Evolutionary conservation across 1,140 invertebrate genomes (phyloP).

Genomic region (Limonius californicus): DNA sequence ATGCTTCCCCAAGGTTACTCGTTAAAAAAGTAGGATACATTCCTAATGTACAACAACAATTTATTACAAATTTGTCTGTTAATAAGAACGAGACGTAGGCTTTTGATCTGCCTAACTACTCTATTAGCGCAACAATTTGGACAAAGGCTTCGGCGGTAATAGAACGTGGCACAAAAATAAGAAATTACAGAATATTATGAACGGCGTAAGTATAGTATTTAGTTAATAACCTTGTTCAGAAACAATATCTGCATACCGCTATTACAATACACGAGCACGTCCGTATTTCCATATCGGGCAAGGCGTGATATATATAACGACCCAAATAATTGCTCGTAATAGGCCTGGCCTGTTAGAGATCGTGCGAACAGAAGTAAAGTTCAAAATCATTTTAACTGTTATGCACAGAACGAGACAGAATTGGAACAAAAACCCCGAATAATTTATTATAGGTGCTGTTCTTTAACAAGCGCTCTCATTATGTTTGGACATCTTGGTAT

Average conservation of each 20-base stretch:
- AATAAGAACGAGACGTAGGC: background rate
- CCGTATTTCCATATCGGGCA: constrained; percentile 26
- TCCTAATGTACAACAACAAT: background rate
- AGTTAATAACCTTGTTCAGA: constrained; percentile 35
- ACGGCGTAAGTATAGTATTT: constrained; percentile 33
- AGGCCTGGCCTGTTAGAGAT: constrained; percentile 38
- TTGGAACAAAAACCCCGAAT: background rate
- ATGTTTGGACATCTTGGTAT: too few species aligned
- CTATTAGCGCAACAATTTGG: background rate
- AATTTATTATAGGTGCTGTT: background rate
- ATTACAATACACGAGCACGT: constrained; percentile 33
- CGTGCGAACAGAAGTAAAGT: constrained; percentile 36
- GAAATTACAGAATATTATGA: constrained; percentile 2
- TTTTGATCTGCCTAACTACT: background rate
- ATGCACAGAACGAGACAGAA: background rate
- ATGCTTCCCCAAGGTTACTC: too few species aligned
- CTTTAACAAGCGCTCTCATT: background rate
- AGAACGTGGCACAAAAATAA: background rate
- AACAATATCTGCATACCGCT: constrained; percentile 29
- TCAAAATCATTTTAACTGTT: constrained; percentile 16
- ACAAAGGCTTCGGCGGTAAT: background rate
- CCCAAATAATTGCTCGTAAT: constrained; percentile 45
- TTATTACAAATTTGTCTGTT: background rate
- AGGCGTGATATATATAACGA: constrained; percentile 43
- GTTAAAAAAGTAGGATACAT: background rate